A percentile compares a stretch with the other conserved stretches of the same genome.
Conservation (phyloP, 2,113 vertebrate species). For the Campylorhamphus procurvoides region DNA sequence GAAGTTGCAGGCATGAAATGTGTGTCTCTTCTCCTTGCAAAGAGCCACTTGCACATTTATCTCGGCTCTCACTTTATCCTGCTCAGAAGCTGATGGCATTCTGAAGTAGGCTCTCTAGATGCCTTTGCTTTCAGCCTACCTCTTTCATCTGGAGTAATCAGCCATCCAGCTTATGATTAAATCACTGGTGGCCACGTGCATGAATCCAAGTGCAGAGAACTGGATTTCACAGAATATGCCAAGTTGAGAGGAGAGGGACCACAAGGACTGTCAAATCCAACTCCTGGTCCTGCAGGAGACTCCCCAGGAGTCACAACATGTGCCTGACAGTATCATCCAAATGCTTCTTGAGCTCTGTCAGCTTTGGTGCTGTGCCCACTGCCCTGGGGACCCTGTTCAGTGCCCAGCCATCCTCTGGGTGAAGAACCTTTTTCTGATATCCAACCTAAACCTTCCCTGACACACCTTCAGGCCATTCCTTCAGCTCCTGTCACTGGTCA, state of each 20-base stretch:
- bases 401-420: neutral
- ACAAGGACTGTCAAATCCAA: neutral
- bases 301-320: neutral
- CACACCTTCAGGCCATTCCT: neutral
- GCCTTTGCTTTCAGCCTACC: constrained; percentile 10
- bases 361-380: neutral
- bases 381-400: neutral
- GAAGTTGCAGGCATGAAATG: neutral
- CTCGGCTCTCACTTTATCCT: neutral
- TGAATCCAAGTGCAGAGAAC: neutral
- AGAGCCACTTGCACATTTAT: neutral
- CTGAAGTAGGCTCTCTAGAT: neutral
- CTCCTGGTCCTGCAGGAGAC: neutral
- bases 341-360: neutral
- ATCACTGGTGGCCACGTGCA: fast-evolving
- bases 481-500: neutral
- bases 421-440: neutral
- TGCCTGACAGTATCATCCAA: neutral
- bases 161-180: neutral
- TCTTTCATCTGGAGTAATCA: neutral
- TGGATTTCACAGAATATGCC: neutral
- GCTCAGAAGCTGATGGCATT: neutral
- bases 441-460: neutral
- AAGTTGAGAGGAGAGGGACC: neutral
- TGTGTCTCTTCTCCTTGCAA: neutral